A percentile compares a stretch with the other conserved stretches of the same genome.
These are phyloP conservation scores for Cantharis lateralis DNA, from an alignment of 2,888 invertebrate genomes.

Conservation along the genomic window DNA sequence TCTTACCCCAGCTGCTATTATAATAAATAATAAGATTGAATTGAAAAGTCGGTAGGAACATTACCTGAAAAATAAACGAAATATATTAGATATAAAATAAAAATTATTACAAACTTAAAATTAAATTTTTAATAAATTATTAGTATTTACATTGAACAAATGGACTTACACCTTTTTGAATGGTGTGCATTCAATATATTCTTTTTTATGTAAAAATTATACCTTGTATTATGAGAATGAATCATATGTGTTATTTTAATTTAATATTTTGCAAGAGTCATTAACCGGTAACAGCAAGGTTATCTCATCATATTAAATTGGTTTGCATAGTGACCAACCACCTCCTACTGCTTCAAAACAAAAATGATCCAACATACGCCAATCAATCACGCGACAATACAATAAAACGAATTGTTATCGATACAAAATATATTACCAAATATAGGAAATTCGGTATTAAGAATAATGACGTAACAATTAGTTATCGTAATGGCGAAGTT, in stretches of 20 bases:
- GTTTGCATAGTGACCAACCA: conserved; percentile 7
- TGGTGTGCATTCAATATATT: not conserved
- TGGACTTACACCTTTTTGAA: not conserved
- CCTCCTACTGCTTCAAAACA: conserved; percentile 4
- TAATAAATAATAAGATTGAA: too few relatives aligned
- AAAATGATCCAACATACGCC: not conserved
- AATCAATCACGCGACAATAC: not conserved
- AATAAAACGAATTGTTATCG: not conserved
- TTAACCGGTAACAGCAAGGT: conserved; percentile 26
- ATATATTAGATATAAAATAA: too few relatives aligned
- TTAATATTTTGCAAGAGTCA: conserved; percentile 25
- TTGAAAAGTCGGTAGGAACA: too few relatives aligned
- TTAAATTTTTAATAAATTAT: too few relatives aligned
- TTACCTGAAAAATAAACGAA: too few relatives aligned
- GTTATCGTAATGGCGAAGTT: not conserved
- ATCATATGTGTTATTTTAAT: conserved; percentile 22
- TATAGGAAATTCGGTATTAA: not conserved
- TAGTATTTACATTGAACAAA: too few relatives aligned
- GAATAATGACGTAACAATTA: not conserved
- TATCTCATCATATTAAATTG: conserved; percentile 14
- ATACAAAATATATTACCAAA: not conserved
- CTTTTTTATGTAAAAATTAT: not conserved
- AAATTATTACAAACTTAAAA: too few relatives aligned
- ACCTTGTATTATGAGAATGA: not conserved
- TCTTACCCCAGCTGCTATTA: too few relatives aligned